phyloP scores from a whole-genome alignment of 2,113 vertebrate genomes.

The Festucalex cinctus region DNA sequence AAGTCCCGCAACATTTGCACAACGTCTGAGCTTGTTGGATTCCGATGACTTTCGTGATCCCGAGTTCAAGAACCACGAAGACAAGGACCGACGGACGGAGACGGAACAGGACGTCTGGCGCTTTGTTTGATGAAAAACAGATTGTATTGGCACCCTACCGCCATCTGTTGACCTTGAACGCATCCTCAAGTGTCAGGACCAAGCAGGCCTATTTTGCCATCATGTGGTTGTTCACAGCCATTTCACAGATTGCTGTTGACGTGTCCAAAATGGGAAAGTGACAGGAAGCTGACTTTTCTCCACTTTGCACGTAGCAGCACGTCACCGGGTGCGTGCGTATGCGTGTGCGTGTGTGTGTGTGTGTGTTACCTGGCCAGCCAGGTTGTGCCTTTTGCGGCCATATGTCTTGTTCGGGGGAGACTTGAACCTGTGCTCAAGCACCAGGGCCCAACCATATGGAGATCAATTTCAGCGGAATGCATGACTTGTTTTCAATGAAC shows the following conservation, averaged over 20 bases:
- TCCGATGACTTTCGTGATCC: too few relatives aligned
- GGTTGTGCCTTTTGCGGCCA: slow-evolving; percentile 38
- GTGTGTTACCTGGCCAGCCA: slow-evolving; percentile 37
- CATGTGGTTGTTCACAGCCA: slow-evolving; percentile 34
- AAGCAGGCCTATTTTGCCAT: not conserved
- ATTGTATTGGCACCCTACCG: too few relatives aligned
- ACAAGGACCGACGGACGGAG: too few relatives aligned
- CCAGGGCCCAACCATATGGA: slow-evolving; percentile 48
- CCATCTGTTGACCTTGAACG: too few relatives aligned
- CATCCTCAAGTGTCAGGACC: not conserved
- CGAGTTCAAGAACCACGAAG: too few relatives aligned
- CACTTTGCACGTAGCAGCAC: slow-evolving; percentile 16
- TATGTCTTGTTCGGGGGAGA: slow-evolving; percentile 44
- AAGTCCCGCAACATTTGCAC: too few relatives aligned
- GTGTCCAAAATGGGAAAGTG: slow-evolving; percentile 55
- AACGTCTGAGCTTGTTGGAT: too few relatives aligned
- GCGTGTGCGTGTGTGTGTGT: slow-evolving; percentile 24
- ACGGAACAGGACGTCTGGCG: too few relatives aligned
- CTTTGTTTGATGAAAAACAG: too few relatives aligned
- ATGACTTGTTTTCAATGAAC: not conserved
- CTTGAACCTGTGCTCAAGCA: slow-evolving; percentile 37
- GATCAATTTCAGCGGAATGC: slow-evolving; percentile 7
- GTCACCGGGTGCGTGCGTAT: slow-evolving; percentile 5
- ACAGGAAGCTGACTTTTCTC: slow-evolving; percentile 38
- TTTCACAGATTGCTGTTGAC: slow-evolving; percentile 25